Base-by-base conservation (phyloP, 2,113 vertebrate genomes). In the Porphyrio hochstetteri region DNA sequence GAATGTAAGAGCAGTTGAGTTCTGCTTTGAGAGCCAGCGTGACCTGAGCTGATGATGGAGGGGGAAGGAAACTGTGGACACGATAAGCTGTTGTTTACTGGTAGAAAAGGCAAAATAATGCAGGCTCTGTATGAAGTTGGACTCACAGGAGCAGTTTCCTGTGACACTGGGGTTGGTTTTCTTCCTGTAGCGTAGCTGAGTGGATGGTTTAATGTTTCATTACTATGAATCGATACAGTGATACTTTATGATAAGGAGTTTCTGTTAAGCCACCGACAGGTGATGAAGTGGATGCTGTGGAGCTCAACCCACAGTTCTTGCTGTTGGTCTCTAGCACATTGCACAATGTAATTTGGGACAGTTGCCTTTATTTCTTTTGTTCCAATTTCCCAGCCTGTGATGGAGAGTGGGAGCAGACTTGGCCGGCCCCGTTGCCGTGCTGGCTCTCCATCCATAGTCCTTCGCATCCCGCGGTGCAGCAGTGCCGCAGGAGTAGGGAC, bases 311-410 rank as follows among this genome's bases (percentile, higher is more conserved):
- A 16, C 80, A 48, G 23, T 46, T 68, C 56, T 64, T 71, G 44
- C 82, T 55, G 1, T 35, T 1, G 0, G 40, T 13, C 5, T 27
- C 33, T 23, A 35, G n/a, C 55, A 15, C 1, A 1, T 82, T 81
- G 72, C 0, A 1, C 3, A 4, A 10, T 75, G 46, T 20, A 38
- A 31, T 42, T 69, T 3, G 42, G 88, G 69, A 82, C 48, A 36
- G 68, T 57, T 77, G 72, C 82, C 76, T 52, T 38, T 25, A 35
- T 60, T 76, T 8, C 64, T 28, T 4, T 1, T 48, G 31, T 56
- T 63, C 40, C 5, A 4, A 3, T 74, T 60, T 57, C 42, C 56
- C 61, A 63, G 83, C 23, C 86, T 50, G 20, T n/a, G 31, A 8
- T 46, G 9, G 21, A 44, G 82, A 11, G 65, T 6, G 20, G 81